A percentile compares a stretch with the other conserved stretches of the same genome.
These are phyloP conservation scores for Paraplagusia blochii DNA, from an alignment of 2,113 vertebrate species.

Conservation along the genomic window DNA sequence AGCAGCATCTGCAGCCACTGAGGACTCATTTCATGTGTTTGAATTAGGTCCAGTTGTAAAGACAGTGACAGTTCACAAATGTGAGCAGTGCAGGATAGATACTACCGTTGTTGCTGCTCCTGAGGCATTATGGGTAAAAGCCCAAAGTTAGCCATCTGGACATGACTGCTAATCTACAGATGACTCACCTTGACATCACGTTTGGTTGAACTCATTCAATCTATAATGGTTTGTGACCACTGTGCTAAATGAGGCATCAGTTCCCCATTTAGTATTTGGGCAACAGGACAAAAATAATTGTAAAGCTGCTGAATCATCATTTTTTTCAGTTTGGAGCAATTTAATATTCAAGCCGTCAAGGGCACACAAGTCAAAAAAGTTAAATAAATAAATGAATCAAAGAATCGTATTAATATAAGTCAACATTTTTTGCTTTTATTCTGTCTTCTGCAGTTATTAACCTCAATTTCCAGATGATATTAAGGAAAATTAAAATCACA, in stretches of 20 bases:
- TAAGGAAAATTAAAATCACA: too few relatives aligned
- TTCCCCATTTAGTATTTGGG: not conserved
- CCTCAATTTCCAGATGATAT: too few relatives aligned
- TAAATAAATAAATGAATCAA: too few relatives aligned
- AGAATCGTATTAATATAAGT: too few relatives aligned
- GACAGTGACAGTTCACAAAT: constrained; percentile 29
- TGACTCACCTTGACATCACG: constrained; percentile 10
- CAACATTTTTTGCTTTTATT: too few relatives aligned
- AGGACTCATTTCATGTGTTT: constrained; percentile 24
- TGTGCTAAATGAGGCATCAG: constrained; percentile 12
- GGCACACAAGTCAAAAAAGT: too few relatives aligned
- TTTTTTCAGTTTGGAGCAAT: not conserved
- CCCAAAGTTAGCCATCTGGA: constrained; percentile 11
- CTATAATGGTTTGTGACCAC: constrained; percentile 10
- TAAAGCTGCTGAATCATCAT: too few relatives aligned
- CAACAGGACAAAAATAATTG: too few relatives aligned
- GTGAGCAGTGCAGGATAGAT: constrained; percentile 23
- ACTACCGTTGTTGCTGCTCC: constrained; percentile 36
- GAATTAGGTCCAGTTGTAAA: constrained; percentile 24
- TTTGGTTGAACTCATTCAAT: constrained; percentile 31
- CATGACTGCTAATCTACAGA: constrained; percentile 40
- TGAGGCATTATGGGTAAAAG: constrained; percentile 39
- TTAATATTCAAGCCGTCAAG: too few relatives aligned
- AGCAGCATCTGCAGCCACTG: constrained; percentile 25
- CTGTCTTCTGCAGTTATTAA: too few relatives aligned